Evolutionary conservation across 2,113 vertebrate genomes (phyloP).

Genomic region (Corythoichthys haematopterus): DNA sequence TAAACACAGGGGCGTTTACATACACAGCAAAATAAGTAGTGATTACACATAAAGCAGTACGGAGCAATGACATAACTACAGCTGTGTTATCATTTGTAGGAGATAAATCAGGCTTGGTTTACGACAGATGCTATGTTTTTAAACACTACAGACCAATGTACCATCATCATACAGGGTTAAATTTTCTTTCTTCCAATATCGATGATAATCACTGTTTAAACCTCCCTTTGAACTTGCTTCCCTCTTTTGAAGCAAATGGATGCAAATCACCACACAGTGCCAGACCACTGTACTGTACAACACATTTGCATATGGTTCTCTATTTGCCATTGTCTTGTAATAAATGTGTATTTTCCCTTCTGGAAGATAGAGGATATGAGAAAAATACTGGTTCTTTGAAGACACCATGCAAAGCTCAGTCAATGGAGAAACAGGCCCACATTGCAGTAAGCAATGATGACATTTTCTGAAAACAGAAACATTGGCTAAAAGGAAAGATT

Average conservation of each 20-base stretch:
- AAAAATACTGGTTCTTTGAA: conserved; percentile 19
- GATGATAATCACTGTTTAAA: background rate
- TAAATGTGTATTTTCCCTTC: no score
- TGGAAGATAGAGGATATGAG: conserved; percentile 3
- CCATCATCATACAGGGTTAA: background rate
- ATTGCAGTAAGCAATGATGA: background rate
- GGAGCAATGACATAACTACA: background rate
- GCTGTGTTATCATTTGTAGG: background rate
- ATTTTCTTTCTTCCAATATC: background rate
- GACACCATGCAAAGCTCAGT: conserved; percentile 29
- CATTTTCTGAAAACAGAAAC: conserved; percentile 42
- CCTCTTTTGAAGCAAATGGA: conserved; percentile 23
- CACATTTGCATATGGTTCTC: background rate
- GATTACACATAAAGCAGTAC: background rate
- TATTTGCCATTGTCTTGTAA: background rate
- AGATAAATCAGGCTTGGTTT: background rate
- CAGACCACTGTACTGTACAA: background rate
- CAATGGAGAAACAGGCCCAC: conserved; percentile 37
- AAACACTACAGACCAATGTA: background rate
- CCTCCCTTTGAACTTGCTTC: conserved; percentile 18
- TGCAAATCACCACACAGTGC: conserved; percentile 27
- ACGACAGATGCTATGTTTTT: background rate
- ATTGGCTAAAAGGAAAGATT: background rate
- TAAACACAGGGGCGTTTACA: conserved; percentile 26
- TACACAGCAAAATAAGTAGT: background rate